Percentiles rank a stretch among this genome's conserved stretches.
Conservation (phyloP, 2,797 vertebrate genomes). For the Fringilla coelebs region DNA sequence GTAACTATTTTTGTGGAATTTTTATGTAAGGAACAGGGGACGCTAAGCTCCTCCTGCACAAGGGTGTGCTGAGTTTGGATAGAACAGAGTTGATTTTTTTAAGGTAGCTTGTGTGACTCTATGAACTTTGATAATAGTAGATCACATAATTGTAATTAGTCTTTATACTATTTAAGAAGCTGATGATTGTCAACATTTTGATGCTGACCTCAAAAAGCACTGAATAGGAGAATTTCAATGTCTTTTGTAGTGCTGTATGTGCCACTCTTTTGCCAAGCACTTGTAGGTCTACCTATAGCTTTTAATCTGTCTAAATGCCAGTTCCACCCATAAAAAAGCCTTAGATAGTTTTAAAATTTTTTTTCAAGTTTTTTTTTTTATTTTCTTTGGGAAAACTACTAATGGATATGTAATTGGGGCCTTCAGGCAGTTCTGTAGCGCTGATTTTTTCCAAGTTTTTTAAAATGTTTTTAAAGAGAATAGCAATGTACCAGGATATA, state of each 20-base stretch:
- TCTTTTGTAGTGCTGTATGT: not conserved
- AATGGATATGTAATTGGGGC: not conserved
- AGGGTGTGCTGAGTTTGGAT: not conserved
- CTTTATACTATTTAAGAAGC: not conserved
- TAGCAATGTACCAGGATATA: not conserved
- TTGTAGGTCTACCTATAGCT: not conserved
- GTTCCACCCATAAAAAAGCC: accelerated
- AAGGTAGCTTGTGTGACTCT: accelerated
- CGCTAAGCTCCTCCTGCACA: not conserved
- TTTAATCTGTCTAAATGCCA: not conserved
- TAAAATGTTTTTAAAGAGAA: not conserved
- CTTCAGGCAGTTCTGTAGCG: not conserved
- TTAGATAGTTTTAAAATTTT: not conserved
- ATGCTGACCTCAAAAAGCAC: not conserved
- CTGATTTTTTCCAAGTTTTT: not conserved
- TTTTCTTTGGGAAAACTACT: not conserved
- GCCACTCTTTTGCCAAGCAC: not conserved
- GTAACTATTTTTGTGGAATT: not conserved
- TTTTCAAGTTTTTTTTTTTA: not conserved
- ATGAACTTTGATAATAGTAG: not conserved
- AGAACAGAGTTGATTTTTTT: not conserved
- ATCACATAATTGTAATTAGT: not conserved
- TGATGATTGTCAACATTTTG: not conserved
- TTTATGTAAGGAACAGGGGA: not conserved
- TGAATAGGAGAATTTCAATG: not conserved